Conservation (phyloP, 1,140 invertebrate species). For the Paraescarpia echinospica region DNA sequence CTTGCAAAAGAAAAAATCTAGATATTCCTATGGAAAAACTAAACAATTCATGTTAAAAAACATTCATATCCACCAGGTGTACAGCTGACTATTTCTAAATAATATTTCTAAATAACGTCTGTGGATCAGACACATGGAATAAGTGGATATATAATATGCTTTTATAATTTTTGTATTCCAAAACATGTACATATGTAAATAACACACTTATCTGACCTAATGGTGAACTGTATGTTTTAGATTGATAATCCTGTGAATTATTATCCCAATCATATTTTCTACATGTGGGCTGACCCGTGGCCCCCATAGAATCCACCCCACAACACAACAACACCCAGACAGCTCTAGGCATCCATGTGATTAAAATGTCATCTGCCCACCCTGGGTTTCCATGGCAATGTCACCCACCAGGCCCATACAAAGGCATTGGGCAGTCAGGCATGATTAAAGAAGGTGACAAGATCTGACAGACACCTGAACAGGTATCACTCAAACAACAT, state of each 20-base stretch:
- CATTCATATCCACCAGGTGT: too few relatives aligned
- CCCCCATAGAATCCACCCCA: not conserved
- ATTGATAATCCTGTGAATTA: not conserved
- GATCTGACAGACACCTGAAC: not conserved
- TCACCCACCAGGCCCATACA: not conserved
- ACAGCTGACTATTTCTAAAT: too few relatives aligned
- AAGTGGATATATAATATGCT: too few relatives aligned
- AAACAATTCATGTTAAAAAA: too few relatives aligned
- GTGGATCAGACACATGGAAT: too few relatives aligned
- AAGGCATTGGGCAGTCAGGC: not conserved
- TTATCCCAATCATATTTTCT: not conserved
- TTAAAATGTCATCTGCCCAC: not conserved
- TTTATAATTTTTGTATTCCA: too few relatives aligned
- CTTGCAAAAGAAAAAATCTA: not conserved
- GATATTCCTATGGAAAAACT: not conserved
- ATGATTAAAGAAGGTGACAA: slow-evolving; percentile 1
- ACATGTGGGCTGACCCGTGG: not conserved
- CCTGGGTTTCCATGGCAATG: not conserved
- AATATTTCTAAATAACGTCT: too few relatives aligned
- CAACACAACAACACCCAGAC: not conserved
- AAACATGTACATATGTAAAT: too few relatives aligned
- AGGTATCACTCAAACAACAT: not conserved
- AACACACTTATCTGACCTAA: too few relatives aligned
- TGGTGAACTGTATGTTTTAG: not conserved
- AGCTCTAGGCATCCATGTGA: not conserved